Evolutionary conservation across 2,113 vertebrate genomes (phyloP).

Genomic region (Macrotis lagotis): DNA sequence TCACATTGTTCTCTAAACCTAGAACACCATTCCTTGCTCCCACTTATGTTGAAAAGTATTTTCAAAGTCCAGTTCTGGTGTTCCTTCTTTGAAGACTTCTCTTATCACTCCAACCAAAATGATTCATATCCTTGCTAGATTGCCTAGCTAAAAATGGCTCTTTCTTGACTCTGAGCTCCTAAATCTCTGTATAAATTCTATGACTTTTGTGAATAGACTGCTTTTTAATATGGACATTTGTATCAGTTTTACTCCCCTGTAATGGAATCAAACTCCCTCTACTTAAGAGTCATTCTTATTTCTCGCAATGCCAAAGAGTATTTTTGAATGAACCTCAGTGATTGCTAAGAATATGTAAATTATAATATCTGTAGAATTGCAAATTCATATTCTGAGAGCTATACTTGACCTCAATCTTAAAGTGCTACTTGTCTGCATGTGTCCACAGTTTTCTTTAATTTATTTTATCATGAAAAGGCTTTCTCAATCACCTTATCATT

Average conservation of each 20-base stretch:
- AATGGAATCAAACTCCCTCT: neutral
- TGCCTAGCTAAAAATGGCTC: conserved; percentile 4
- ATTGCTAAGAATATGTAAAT: neutral
- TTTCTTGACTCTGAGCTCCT: neutral
- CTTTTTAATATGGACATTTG: neutral
- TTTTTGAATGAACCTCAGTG: neutral
- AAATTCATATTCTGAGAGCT: neutral
- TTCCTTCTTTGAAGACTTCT: neutral
- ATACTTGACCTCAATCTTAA: neutral
- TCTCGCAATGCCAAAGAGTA: neutral
- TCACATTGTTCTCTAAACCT: neutral
- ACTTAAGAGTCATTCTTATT: neutral
- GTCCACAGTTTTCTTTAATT: neutral
- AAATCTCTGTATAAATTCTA: neutral
- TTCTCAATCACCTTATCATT: conserved; percentile 49
- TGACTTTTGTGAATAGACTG: neutral
- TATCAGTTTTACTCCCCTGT: neutral
- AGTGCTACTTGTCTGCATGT: neutral
- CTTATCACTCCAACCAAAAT: neutral
- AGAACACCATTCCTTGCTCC: neutral
- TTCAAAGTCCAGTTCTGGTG: neutral
- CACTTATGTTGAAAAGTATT: neutral
- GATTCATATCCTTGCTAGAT: neutral
- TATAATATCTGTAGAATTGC: neutral
- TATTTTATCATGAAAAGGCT: conserved; percentile 7